These are phyloP conservation scores for Vidua macroura DNA, from an alignment of 2,113 vertebrate species.

Conservation along the genomic window DNA sequence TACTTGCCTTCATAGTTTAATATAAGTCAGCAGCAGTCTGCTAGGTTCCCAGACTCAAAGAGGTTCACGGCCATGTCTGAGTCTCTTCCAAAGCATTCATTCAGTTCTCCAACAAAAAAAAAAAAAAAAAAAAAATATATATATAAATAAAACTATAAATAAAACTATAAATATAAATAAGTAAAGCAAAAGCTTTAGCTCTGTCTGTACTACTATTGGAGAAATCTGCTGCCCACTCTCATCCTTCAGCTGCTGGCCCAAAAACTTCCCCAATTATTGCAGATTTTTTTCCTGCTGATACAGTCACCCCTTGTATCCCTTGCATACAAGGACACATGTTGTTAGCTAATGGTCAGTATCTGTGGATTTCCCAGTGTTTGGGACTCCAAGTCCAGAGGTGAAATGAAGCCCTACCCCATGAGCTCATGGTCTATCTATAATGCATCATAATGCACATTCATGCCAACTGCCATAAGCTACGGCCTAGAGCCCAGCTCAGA, in stretches of 20 bases:
- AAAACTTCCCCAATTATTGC: fast-evolving
- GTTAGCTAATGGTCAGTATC: not conserved
- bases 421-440: not conserved
- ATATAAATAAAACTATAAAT: too few species aligned
- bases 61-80: not conserved
- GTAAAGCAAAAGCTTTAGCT: not conserved
- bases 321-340: not conserved
- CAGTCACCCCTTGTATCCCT: not conserved
- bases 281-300: not conserved
- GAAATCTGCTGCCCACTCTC: not conserved
- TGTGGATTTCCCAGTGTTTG: not conserved
- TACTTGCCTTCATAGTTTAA: not conserved
- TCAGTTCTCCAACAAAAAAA: not conserved
- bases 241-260: not conserved
- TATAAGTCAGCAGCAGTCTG: not conserved
- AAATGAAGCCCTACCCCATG: not conserved
- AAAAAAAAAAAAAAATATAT: not conserved
- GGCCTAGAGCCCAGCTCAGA: not conserved
- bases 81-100: not conserved
- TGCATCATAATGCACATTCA: not conserved
- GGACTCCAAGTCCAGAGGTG: not conserved
- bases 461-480: not conserved
- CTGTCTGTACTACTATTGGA: not conserved
- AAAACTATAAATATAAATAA: not conserved
- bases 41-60: not conserved